Evolutionary conservation across 2,888 invertebrate genomes (phyloP).

Genomic region (Dynastes maya): DNA sequence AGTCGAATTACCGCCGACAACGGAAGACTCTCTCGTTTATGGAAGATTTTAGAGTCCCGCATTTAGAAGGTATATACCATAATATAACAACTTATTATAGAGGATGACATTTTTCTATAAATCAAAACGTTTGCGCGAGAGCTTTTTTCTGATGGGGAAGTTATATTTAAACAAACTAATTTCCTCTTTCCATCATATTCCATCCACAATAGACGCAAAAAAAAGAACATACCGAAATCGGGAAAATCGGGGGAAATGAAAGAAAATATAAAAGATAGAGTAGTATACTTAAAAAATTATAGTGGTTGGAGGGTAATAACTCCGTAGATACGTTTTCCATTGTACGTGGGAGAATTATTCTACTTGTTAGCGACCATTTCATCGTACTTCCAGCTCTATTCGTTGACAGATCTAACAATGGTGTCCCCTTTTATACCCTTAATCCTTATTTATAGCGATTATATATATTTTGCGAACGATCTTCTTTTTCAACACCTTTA

Average conservation of each 20-base stretch:
- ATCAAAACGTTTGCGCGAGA: background rate
- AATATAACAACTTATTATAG: background rate
- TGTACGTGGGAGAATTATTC: background rate
- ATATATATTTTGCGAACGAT: slow-evolving; percentile 41
- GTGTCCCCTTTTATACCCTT: slow-evolving; percentile 52
- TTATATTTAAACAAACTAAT: background rate
- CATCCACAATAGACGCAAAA: background rate
- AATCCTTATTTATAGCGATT: slow-evolving; percentile 55
- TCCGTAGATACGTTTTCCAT: background rate
- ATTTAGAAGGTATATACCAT: background rate
- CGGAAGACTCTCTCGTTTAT: background rate
- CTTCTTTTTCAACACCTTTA: slow-evolving; percentile 2
- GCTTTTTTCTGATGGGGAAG: background rate
- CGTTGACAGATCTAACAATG: slow-evolving; percentile 52
- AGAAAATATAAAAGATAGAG: background rate
- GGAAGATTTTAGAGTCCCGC: background rate
- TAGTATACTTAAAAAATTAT: background rate
- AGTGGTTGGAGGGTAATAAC: background rate
- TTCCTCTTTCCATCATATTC: background rate
- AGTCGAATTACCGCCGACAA: background rate
- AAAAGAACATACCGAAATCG: no score
- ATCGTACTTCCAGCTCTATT: slow-evolving; percentile 50
- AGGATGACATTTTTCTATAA: slow-evolving; percentile 8
- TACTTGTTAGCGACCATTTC: slow-evolving; percentile 11
- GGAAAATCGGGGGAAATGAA: no score